A percentile compares a stretch with the other conserved stretches of the same genome.
These are phyloP conservation scores for Cirrhinus mrigala DNA, from an alignment of 2,797 vertebrate genomes.

Conservation along the genomic window DNA sequence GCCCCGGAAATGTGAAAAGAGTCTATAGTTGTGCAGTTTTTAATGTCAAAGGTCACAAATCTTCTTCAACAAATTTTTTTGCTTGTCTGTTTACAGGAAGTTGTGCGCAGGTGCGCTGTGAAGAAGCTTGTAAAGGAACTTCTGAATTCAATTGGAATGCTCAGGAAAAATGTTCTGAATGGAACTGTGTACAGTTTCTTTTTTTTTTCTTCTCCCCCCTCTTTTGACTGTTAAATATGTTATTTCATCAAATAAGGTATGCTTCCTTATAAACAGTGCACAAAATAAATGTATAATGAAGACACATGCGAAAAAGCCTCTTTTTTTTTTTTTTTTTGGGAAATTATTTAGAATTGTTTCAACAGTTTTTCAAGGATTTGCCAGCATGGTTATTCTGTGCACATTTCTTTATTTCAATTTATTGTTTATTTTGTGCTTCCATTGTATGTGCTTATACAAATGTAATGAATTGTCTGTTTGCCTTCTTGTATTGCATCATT, in stretches of 20 bases:
- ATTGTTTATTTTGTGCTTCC: neutral
- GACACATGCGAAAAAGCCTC: neutral
- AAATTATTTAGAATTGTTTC: neutral
- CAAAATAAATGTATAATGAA: slow-evolving; percentile 4
- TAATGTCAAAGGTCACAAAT: neutral
- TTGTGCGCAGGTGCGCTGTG: slow-evolving; percentile 28
- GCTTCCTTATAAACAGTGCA: neutral
- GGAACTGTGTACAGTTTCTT: slow-evolving; percentile 17
- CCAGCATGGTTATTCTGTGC: neutral
- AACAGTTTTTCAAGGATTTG: neutral
- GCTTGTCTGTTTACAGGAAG: slow-evolving; percentile 46
- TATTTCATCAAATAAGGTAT: neutral
- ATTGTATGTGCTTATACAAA: neutral
- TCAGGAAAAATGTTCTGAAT: slow-evolving; percentile 27
- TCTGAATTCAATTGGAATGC: neutral
- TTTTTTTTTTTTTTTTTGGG: too few relatives aligned
- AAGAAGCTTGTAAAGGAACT: neutral
- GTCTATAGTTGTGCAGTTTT: neutral
- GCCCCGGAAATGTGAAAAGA: neutral
- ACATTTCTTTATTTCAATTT: neutral
- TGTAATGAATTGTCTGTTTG: neutral
- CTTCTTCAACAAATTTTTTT: neutral
- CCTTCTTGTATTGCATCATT: neutral
- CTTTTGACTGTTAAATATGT: slow-evolving; percentile 15
- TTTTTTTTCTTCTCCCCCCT: neutral